Base-by-base conservation (phyloP, 2,797 vertebrate genomes). In the Glyptemys insculpta region DNA sequence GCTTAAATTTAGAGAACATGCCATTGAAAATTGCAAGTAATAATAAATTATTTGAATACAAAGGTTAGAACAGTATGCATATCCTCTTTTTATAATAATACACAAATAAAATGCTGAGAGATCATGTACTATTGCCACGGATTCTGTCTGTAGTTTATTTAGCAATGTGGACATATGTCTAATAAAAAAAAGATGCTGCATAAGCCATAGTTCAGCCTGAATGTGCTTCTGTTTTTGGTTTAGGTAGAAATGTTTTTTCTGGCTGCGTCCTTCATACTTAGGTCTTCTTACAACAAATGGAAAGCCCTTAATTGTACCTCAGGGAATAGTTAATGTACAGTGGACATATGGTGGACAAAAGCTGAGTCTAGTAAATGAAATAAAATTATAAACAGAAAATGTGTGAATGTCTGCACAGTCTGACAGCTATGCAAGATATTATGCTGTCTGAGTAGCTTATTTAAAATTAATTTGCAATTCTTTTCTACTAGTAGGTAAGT, bases 231-330 rank as follows among this genome's bases (percentile, higher is more conserved):
- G 99, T 99, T 99, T 99, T 99, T 98, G 98, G 99, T 99, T 99
- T 98, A 99, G 98, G 98, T 98, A 98, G 98, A 99, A 99, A 99
- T 99, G 98, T 99, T 99, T 99, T 99, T 99, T 98, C 99, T 99
- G 99, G 99, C 99, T 98, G 98, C 95, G 98, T 98, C 98, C 98
- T 98, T 99, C 98, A 98, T 99, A 99, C 98, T 99, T 99, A 99
- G 98, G 98, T 99, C 98, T 99, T 99, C 99, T 99, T 99, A 99
- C 98, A 99, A 99, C 99, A 99, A 99, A 99, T 99, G 99, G 98
- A 99, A 99, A 99, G 98, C 97, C 98, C 98, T 98, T 99, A 99
- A 99, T 99, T 99, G 98, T 98, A 97, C 99, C 98, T 98, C 82
- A 96, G 99, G 99, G 99, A 98, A 99, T 98, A 98, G 98, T 99